These are phyloP conservation scores for Ips typographus DNA, from an alignment of 1,140 invertebrate species.

Conservation along the genomic window DNA sequence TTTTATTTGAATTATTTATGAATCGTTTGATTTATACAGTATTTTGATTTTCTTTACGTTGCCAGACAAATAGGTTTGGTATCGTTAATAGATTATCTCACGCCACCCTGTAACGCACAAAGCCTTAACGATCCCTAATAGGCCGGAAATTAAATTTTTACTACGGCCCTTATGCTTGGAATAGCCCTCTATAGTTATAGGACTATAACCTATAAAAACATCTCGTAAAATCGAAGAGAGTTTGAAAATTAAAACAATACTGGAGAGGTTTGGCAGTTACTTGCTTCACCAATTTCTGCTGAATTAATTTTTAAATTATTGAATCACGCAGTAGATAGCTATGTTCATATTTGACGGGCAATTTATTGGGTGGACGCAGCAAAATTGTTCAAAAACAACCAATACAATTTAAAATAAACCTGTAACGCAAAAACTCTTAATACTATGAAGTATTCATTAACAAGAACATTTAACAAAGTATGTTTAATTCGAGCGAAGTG, in stretches of 20 bases:
- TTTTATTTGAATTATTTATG: conserved; percentile 20
- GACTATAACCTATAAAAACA: conserved; percentile 25
- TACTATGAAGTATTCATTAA: conserved; percentile 43
- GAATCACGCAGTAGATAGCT: neutral
- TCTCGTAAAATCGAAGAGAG: conserved; percentile 21
- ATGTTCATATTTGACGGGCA: neutral
- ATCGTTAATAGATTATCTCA: conserved; percentile 8
- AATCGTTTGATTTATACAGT: conserved; percentile 6
- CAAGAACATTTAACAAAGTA: conserved; percentile 42
- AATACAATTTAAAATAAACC: neutral
- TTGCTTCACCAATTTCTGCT: neutral
- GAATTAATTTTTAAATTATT: neutral
- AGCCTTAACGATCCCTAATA: conserved; percentile 25
- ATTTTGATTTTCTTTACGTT: neutral
- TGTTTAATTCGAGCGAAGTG: conserved; percentile 40
- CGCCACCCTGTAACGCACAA: conserved; percentile 11
- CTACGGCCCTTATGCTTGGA: conserved; percentile 25
- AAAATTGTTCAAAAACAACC: no score
- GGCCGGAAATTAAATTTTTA: conserved; percentile 35
- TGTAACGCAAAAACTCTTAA: conserved; percentile 24
- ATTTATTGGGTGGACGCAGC: no score
- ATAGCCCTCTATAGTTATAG: conserved; percentile 9
- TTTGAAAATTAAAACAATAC: conserved; percentile 23
- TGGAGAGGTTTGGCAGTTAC: neutral
- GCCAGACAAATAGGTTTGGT: neutral